These are phyloP conservation scores for Drosophila saltans DNA, from an alignment of 1,140 invertebrate species.

Conservation along the genomic window DNA sequence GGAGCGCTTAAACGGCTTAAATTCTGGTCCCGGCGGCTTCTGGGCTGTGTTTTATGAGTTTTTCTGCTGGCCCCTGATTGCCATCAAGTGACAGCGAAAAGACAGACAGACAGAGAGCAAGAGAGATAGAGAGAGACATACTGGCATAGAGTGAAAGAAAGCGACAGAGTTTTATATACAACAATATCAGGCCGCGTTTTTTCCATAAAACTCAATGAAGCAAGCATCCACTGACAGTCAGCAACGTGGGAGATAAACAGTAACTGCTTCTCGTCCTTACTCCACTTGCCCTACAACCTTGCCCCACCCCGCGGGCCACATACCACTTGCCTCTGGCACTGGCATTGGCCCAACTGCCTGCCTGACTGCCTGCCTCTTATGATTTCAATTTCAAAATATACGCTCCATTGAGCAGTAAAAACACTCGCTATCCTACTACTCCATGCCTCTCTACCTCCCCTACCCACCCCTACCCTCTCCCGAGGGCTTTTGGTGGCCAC, in stretches of 20 bases:
- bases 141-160: not conserved
- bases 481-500: not conserved
- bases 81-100: conserved; percentile 19
- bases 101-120: not conserved
- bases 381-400: conserved; percentile 80
- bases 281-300: not conserved
- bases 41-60: conserved; percentile 66
- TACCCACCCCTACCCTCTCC: too few species aligned
- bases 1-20: conserved; percentile 71
- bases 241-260: conserved; percentile 60
- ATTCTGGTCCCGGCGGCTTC: conserved; percentile 28
- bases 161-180: conserved; percentile 22
- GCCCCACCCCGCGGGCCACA: not conserved
- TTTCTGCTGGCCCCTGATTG: conserved; percentile 37
- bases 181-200: conserved; percentile 51
- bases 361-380: conserved; percentile 43
- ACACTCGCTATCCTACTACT: conserved; percentile 5
- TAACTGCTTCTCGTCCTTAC: conserved; percentile 36
- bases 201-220: conserved; percentile 77
- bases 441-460: not conserved
- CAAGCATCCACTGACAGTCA: conserved; percentile 68
- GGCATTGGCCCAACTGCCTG: conserved; percentile 25
- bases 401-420: conserved; percentile 74
- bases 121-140: not conserved
- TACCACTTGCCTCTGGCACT: conserved; percentile 11